Base-by-base conservation (phyloP, 2,888 invertebrate genomes). In the Monoplex corrugatus region DNA sequence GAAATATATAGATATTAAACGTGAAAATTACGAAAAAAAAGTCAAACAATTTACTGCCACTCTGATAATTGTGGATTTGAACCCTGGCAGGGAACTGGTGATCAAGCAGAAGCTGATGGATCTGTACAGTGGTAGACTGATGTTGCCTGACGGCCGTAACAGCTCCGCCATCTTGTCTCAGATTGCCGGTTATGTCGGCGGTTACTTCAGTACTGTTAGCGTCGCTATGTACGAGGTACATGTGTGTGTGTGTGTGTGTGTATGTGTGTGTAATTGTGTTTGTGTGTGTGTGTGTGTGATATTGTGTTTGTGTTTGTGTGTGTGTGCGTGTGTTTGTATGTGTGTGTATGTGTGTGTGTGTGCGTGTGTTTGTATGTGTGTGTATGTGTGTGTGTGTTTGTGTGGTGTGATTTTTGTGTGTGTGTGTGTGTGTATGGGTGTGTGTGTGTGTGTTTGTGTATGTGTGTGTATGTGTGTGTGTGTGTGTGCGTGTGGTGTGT, bases 141-240 rank as follows among this genome's bases (percentile, higher is more conserved):
- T 44, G 82, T 44, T 82, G 82, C 82, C 82, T 82, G 82, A 82
- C 44, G 82, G 82, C 8, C 40, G 44, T 8, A 82, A 43, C 82
- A 82, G 82, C 28, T 44, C 82, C 44, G 44, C 82, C 82, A 82
- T 82, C 82, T 44, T 82, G 82, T 44, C 82, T n/a, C 10, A 82
- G 28, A 2, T 82, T 1, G 82, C 82, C 6, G 82, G 82, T 23
- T 82, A 82, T n/a, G 28, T 82, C 23, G 82, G 82, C 5, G 82
- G 16, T 23, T 82, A 23, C 8, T 82, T 32, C 82, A 82, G 82
- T 44, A 43, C 82, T 28, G 28, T 82, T 44, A 82, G 82, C n/a
- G 43, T 82, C 28, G 82, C 82, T n/a, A 44, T 82, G 82, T 82
- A 82, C n/a, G 82, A 82, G 82, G 82, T 82, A 28, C 40, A 13